Evolutionary conservation across 2,113 vertebrate genomes (phyloP), one percentile per base, ranked within the genome.

Genomic region (Variabilichromis moorii): DNA sequence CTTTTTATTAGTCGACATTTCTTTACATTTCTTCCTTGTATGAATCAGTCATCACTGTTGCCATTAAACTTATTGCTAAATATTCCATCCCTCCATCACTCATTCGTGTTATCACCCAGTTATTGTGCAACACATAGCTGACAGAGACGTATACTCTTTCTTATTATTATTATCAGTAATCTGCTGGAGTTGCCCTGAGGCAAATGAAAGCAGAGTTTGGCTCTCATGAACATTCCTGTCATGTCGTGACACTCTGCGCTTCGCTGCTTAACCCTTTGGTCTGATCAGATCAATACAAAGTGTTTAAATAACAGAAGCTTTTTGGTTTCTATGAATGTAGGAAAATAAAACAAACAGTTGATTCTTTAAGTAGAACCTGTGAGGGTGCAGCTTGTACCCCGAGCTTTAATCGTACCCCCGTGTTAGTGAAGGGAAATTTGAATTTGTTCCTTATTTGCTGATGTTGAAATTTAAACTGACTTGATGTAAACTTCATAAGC

Each of bases 211-310:
- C 11, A 14, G 7, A 35, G 14, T 47, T 54, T 87, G 88, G 87
- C 83, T 35, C 12, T 47, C 40, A 10, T 26, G 24, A 79, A 86
- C 90, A 89, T 92, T 94, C 93, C 90, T 53, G 84, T 87, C 88
- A 3, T 26, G 66, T 91, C 24, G 5, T 24, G 78, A 86, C 89
- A n/a, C 24, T 68, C 31, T 81, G 21, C 16, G 5, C 82, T 66
- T 54, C 3, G 3, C 59, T 6, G 35, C 8, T 54, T 35, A 80
- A 82, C 57, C 45, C 21, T 51, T 82, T 9, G 8, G 17, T 63
- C 59, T 8, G 1, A 47, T 21, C 80, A 45, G 24, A 66, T 59
- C 61, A 45, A 17, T 9, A 35, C 10, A 37, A 37, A 3, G 8
- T 40, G 31, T 40, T 79, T 37, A 50, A 80, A 80, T 28, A 79